phyloP scores from a whole-genome alignment of 2,113 vertebrate species.

The Apus apus region DNA sequence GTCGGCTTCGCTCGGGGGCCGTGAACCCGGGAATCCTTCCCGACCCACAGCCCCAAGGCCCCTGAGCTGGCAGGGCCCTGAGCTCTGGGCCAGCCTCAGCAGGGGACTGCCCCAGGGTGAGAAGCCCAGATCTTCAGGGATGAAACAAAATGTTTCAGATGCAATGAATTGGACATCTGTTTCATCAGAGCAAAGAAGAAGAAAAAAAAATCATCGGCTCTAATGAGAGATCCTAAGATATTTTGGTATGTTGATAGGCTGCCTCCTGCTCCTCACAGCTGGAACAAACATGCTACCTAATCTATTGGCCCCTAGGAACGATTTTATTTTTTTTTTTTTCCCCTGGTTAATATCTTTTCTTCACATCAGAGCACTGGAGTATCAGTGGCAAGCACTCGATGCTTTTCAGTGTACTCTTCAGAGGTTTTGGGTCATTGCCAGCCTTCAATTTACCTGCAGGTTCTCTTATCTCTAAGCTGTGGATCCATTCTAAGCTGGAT shows the following conservation, averaged over 20 bases:
- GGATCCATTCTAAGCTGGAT: background rate
- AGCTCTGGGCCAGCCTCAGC: background rate
- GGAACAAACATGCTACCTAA: slow-evolving; percentile 21
- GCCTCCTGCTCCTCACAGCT: slow-evolving; percentile 60
- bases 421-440: background rate
- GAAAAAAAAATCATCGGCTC: background rate
- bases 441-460: slow-evolving; percentile 29
- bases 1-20: slow-evolving; percentile 3
- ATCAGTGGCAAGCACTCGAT: background rate
- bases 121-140: background rate
- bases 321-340: background rate
- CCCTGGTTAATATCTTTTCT: slow-evolving; percentile 16
- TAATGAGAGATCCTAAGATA: slow-evolving; percentile 59
- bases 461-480: background rate
- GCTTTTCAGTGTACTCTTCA: slow-evolving; percentile 22
- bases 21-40: slow-evolving; percentile 17
- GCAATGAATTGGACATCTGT: slow-evolving; percentile 57
- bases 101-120: slow-evolving; percentile 47
- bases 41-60: background rate
- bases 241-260: slow-evolving; percentile 51
- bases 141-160: slow-evolving; percentile 51
- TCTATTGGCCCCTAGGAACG: slow-evolving; percentile 5
- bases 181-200: slow-evolving; percentile 19
- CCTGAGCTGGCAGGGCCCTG: background rate
- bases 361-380: slow-evolving; percentile 26